A percentile compares a stretch with the other conserved stretches of the same genome.
These are phyloP conservation scores for Erythrolamprus reginae DNA, from an alignment of 2,113 vertebrate genomes.

Conservation along the genomic window DNA sequence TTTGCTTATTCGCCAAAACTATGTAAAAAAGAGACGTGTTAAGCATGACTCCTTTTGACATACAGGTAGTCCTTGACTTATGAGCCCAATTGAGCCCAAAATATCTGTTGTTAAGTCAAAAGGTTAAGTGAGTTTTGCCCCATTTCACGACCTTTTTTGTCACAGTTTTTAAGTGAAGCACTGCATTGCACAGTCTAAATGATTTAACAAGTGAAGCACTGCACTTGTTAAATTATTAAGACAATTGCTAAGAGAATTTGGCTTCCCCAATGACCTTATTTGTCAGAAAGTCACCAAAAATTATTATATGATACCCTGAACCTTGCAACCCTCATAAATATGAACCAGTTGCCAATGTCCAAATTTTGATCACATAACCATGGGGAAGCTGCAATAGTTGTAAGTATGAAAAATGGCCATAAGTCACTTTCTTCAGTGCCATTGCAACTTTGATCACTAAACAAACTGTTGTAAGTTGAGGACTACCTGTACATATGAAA, in stretches of 20 bases:
- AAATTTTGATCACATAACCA: background rate
- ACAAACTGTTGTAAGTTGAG: background rate
- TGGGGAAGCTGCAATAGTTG: background rate
- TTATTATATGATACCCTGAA: background rate
- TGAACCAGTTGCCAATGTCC: background rate
- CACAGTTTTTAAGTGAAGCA: no score
- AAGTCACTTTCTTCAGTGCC: background rate
- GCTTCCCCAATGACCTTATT: background rate
- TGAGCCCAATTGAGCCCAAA: background rate
- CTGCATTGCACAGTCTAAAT: no score
- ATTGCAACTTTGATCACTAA: background rate
- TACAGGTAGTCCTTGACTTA: no score
- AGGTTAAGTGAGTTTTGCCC: no score
- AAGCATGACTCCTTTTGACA: background rate
- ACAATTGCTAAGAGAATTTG: background rate
- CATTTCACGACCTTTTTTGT: no score
- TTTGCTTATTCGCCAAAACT: background rate
- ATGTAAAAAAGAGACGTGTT: background rate
- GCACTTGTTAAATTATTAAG: background rate
- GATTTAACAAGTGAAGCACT: no score
- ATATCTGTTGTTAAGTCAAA: background rate
- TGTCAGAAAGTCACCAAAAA: background rate
- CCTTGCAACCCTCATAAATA: background rate
- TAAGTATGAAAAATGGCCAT: background rate
- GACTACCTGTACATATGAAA: background rate